phyloP scores from a whole-genome alignment of 2,113 vertebrate genomes.

The Ramphastos sulfuratus region DNA sequence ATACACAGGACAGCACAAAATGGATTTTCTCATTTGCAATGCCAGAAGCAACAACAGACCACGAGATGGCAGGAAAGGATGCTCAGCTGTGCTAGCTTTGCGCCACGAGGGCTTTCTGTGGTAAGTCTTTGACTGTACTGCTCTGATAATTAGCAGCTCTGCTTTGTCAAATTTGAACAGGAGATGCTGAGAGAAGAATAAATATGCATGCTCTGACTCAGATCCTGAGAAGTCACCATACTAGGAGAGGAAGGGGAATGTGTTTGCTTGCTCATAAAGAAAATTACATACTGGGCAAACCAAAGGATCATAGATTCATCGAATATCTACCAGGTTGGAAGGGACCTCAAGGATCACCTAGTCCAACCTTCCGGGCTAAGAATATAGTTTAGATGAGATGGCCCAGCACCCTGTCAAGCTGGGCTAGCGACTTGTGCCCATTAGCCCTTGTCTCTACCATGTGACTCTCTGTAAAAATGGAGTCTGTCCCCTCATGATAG shows the following conservation, averaged over 20 bases:
- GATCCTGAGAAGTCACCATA: background rate
- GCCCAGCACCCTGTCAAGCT: too few relatives aligned
- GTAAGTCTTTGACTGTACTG: background rate
- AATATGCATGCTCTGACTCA: background rate
- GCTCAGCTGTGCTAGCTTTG: background rate
- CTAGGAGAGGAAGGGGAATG: background rate
- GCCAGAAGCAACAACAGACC: background rate
- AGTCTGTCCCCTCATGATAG: too few relatives aligned
- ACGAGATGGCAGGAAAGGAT: background rate
- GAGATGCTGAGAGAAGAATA: background rate
- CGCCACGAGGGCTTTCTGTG: background rate
- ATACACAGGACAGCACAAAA: background rate
- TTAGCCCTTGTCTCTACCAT: too few relatives aligned
- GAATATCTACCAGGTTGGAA: too few relatives aligned
- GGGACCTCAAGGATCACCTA: too few relatives aligned
- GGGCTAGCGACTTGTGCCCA: too few relatives aligned
- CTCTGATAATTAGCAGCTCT: background rate
- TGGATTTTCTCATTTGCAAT: background rate
- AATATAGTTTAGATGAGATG: too few relatives aligned
- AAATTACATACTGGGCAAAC: background rate
- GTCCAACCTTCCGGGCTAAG: too few relatives aligned
- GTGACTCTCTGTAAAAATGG: too few relatives aligned
- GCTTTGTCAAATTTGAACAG: background rate
- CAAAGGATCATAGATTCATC: background rate
- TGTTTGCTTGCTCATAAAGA: fast-evolving